Conservation (phyloP, 2,797 vertebrate species). For the Enteromius treurensis region DNA sequence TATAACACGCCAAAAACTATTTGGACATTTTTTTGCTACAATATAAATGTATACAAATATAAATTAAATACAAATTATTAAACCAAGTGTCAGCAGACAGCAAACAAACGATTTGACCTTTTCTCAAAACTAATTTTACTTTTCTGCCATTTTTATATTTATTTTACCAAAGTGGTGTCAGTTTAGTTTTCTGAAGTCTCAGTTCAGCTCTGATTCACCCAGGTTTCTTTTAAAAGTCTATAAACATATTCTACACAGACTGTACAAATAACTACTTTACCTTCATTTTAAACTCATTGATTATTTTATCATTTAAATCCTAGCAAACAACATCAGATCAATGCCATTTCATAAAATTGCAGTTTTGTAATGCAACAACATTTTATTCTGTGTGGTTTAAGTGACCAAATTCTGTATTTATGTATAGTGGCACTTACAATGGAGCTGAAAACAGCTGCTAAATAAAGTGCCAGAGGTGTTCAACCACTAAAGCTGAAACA, state of each 20-base stretch:
- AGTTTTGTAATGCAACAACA: background rate
- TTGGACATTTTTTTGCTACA: background rate
- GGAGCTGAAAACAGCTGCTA: background rate
- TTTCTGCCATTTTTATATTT: background rate
- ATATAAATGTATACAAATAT: background rate
- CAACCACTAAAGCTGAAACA: background rate
- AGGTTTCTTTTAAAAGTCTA: background rate
- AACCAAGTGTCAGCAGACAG: background rate
- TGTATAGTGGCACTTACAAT: background rate
- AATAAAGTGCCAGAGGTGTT: background rate
- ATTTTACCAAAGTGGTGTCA: background rate
- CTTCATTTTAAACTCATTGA: background rate
- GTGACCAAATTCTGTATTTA: background rate
- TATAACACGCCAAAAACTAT: background rate
- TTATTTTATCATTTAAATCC: background rate
- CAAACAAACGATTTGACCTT: background rate
- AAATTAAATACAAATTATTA: background rate
- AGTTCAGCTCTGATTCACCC: background rate
- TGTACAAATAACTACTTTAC: background rate
- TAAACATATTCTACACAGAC: background rate
- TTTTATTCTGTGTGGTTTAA: background rate
- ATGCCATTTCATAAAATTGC: background rate
- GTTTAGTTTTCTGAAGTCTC: background rate
- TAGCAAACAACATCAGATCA: background rate
- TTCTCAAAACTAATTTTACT: background rate